Evolutionary conservation across 2,113 vertebrate genomes (phyloP).

Genomic region (Fregetta grallaria): DNA sequence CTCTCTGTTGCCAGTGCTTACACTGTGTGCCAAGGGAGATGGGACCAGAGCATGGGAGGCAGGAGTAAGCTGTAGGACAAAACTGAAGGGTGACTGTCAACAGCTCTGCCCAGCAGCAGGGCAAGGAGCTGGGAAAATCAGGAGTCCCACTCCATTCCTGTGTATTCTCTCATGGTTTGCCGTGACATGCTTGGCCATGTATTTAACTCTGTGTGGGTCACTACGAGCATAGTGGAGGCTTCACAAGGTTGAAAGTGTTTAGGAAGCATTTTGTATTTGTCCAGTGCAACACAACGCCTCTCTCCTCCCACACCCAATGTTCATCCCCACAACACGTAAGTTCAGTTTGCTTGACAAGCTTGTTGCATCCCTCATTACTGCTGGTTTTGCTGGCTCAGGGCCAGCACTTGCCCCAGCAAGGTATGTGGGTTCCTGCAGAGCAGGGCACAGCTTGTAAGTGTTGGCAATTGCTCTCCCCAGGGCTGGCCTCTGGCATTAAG

Average conservation of each 20-base stretch:
- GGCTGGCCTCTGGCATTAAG: background rate
- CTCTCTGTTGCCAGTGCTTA: background rate
- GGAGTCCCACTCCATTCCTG: background rate
- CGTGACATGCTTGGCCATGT: accelerated
- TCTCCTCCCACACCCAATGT: background rate
- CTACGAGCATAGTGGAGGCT: background rate
- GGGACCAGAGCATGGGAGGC: background rate
- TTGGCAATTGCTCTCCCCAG: background rate
- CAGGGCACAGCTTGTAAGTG: background rate
- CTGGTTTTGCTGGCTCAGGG: background rate
- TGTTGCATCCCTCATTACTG: background rate
- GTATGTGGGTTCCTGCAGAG: background rate
- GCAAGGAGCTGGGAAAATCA: background rate
- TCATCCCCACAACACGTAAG: background rate
- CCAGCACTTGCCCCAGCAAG: background rate
- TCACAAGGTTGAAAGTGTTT: background rate
- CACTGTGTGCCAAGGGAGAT: accelerated
- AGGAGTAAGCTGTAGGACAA: background rate
- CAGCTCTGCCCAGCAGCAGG: background rate
- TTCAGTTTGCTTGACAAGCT: background rate
- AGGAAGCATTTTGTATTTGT: background rate
- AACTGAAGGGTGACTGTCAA: background rate
- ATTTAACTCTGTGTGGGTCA: background rate
- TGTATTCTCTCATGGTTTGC: background rate
- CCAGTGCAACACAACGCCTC: background rate